These are phyloP conservation scores for Eupithecia dodoneata DNA, from an alignment of 2,888 invertebrate species.

Conservation along the genomic window DNA sequence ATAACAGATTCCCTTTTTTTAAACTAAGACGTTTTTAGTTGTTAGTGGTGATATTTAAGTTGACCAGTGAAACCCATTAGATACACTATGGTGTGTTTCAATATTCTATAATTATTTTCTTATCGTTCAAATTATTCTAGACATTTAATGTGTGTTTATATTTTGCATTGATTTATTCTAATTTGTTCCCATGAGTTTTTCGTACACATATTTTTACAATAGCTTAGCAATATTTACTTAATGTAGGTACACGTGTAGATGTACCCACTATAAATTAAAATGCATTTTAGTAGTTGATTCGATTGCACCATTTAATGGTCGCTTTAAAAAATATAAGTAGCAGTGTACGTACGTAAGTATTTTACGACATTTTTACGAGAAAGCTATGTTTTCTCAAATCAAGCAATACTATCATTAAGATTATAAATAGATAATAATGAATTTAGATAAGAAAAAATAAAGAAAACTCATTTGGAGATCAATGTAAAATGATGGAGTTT, in stretches of 20 bases:
- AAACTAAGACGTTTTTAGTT: neutral
- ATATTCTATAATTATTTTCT: neutral
- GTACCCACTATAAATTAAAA: constrained; percentile 8
- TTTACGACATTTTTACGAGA: constrained; percentile 71
- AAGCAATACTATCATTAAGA: constrained; percentile 81
- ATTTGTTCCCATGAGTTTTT: neutral
- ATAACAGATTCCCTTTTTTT: neutral
- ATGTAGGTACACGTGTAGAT: neutral
- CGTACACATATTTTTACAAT: neutral
- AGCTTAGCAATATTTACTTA: neutral
- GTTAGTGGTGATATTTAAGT: neutral
- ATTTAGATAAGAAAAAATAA: constrained; percentile 67
- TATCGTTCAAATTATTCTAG: neutral
- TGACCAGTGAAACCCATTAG: neutral
- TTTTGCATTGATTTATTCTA: neutral
- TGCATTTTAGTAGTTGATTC: constrained; percentile 38
- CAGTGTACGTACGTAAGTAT: constrained; percentile 56
- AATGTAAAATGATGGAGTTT: constrained; percentile 72
- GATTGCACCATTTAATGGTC: constrained; percentile 74
- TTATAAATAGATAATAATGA: constrained; percentile 71
- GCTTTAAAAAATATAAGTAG: constrained; percentile 57
- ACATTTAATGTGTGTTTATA: neutral
- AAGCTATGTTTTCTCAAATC: constrained; percentile 76
- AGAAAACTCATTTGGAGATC: constrained; percentile 82
- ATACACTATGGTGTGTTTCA: neutral